A percentile compares a stretch with the other conserved stretches of the same genome.
These are phyloP conservation scores for Dinocampus coccinellae DNA, from an alignment of 2,888 invertebrate species.

Conservation along the genomic window DNA sequence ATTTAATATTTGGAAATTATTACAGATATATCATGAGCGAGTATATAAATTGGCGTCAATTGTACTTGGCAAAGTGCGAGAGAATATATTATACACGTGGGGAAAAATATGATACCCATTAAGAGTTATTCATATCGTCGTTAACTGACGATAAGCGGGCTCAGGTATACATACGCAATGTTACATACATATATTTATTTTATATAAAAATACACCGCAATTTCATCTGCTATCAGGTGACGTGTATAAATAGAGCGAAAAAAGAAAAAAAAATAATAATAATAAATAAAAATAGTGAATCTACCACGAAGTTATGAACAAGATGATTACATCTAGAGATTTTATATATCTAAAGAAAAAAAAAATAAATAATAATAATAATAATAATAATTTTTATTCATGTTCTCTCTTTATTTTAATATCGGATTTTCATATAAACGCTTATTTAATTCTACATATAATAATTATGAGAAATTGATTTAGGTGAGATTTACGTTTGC, in stretches of 20 bases:
- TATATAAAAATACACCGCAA: not conserved
- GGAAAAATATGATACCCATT: conserved; percentile 10
- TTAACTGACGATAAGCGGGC: conserved; percentile 9
- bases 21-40: not conserved
- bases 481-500: not conserved
- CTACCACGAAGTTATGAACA: not conserved
- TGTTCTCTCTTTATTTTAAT: no score
- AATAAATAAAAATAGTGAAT: no score
- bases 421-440: not conserved
- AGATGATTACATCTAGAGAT: not conserved
- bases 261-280: not conserved
- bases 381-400: no score
- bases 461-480: not conserved
- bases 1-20: not conserved
- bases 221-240: not conserved
- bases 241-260: not conserved
- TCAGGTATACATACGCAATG: not conserved
- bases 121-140: conserved; percentile 7
- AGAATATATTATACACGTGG: not conserved
- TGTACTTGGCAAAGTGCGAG: not conserved
- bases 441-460: not conserved
- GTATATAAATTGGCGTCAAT: not conserved
- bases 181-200: no score
- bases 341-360: not conserved
- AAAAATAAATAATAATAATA: no score